A percentile compares a stretch with the other conserved stretches of the same genome.
These are phyloP conservation scores for Microchrysa polita DNA, from an alignment of 2,888 invertebrate genomes.

Conservation along the genomic window DNA sequence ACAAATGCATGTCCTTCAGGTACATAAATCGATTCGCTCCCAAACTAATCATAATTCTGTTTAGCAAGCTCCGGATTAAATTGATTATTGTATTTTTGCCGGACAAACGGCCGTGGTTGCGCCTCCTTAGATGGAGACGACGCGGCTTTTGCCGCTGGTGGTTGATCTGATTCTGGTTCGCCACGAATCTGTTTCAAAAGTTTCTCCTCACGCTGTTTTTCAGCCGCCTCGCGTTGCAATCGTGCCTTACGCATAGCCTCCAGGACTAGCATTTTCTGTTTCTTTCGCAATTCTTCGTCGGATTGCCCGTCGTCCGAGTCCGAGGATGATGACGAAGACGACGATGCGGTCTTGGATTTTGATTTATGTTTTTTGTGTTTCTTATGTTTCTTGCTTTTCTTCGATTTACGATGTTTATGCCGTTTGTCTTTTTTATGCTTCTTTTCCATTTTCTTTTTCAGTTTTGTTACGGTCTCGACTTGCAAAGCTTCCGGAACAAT, in stretches of 20 bases:
- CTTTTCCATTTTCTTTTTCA: slow-evolving; percentile 51
- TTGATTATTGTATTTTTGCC: slow-evolving; percentile 93
- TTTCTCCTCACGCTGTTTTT: slow-evolving; percentile 75
- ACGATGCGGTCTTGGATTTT: not conserved
- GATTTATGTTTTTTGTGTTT: slow-evolving; percentile 50
- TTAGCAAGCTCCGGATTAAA: slow-evolving; percentile 92
- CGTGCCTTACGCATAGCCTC: slow-evolving; percentile 80
- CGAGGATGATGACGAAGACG: not conserved
- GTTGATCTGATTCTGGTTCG: slow-evolving; percentile 58
- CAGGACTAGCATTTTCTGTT: slow-evolving; percentile 64
- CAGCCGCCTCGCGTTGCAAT: slow-evolving; percentile 81
- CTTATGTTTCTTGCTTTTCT: slow-evolving; percentile 55
- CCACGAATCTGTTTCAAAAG: slow-evolving; percentile 77
- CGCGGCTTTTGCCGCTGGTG: slow-evolving; percentile 44
- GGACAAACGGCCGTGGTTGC: slow-evolving; percentile 61
- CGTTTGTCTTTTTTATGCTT: slow-evolving; percentile 59
- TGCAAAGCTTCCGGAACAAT: not conserved
- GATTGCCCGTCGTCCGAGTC: slow-evolving; percentile 56
- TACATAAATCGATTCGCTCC: too few relatives aligned
- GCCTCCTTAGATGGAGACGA: not conserved
- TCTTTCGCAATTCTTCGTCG: slow-evolving; percentile 50
- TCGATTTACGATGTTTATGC: slow-evolving; percentile 54
- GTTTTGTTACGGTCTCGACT: slow-evolving; percentile 48
- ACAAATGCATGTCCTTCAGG: too few relatives aligned
- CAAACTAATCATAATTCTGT: slow-evolving; percentile 71